Base-by-base conservation (phyloP, 2,113 vertebrate species). In the Chlamydotis undulata region DNA sequence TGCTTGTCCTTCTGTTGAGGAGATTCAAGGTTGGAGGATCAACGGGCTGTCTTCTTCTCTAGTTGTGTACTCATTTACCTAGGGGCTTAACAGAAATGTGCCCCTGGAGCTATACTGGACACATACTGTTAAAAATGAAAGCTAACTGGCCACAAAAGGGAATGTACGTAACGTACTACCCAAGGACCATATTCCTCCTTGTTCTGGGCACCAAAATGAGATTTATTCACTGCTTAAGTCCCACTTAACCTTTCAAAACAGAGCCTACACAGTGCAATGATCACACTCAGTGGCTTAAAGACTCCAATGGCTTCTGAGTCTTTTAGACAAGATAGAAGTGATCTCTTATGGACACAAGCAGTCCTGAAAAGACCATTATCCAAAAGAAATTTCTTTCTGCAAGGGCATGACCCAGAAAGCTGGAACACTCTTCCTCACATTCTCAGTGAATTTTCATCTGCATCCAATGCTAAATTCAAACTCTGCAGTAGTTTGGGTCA, bases 401-500 rank as follows among this genome's bases (percentile, higher is more conserved):
- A 33, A 47, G 57, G 49, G 19, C 0, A 0, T 41, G 45, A 79
- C 63, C 61, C 41, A 73, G 45, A 76, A 82, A 93, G 25, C 18
- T 76, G 13, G 59, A 94, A 10, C 25, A 23, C 3, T 95, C 47
- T 83, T 94, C 31, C 35, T 73, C 28, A 17, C 57, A 49, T 47
- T 94, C 59, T 70, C 17, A 11, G 24, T 68, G 81, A 90, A 33
- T 69, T 89, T 83, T 78, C 59, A 10, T 87, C 65, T 71, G 37
- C 65, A 73, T 87, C 81, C 74, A 55, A 31, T 0, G 5, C 50
- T 69, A 78, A 89, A 74, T 85, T 70, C 80, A 80, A 94, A 61
- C 81, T 92, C 90, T 18, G 18, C 57, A 63, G 70, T 74, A 91
- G 83, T 69, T 93, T 85, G 50, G 94, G 94, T 94, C 87, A 90